Evolutionary conservation across 2,797 vertebrate species (phyloP), one percentile per base, ranked within the genome.

Genomic region (Halcyon chelicuti): DNA sequence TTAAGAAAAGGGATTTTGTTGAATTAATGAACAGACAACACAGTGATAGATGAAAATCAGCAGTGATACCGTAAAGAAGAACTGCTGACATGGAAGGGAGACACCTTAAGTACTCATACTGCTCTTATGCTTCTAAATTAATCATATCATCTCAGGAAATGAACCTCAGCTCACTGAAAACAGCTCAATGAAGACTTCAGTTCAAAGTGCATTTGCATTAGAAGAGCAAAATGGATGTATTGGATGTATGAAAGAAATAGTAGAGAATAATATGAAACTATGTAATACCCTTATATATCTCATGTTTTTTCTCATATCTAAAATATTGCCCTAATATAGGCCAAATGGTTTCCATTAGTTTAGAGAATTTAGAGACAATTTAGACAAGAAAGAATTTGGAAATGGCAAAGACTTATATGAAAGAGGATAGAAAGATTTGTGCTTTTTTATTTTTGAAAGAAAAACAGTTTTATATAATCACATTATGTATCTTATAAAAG

Each of bases 141-240:
- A 88, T 80, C 78, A 65, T 83, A 94, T 72, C 73, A 88, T 60
- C 71, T 94, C 84, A 91, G 82, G 88, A 94, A 88, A 92, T 75
- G 70, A 94, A 75, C 54, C 46, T 91, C 82, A 63, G 15, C 75
- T 86, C 75, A 80, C 21, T 78, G 51, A 89, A 87, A 93, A 75
- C 25, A 71, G 44, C 52, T 90, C 66, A 90, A 22, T 91, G 75
- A 86, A 83, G 72, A 42, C 31, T 49, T 83, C 52, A 76, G 35
- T 93, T 95, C 65, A 58, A 57, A 31, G 65, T 68, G 19, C 33
- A 35, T 47, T 72, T 90, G 6, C 33, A 91, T 76, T 88, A 25
- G 26, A 81, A 77, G 46, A 77, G 18, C 20, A 93, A 93, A 91
- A 60, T 33, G 13, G 74, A 74, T n/a, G 52, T 68, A 67, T 4